phyloP scores from a whole-genome alignment of 2,797 vertebrate genomes.

The Diplodus puntazzo region DNA sequence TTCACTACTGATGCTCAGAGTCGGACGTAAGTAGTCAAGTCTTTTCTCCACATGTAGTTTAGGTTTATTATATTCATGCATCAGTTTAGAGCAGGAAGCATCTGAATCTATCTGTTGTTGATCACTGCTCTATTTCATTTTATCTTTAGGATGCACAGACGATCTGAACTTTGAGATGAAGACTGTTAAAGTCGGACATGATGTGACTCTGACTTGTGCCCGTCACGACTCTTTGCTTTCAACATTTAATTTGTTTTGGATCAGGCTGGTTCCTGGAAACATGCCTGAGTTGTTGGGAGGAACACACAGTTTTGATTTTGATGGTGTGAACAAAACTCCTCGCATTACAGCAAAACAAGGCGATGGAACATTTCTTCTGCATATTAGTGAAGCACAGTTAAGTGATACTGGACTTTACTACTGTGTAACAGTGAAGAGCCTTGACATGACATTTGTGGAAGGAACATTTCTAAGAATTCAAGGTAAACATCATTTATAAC shows the following conservation, averaged over 20 bases:
- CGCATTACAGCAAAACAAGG: neutral
- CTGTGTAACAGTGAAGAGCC: neutral
- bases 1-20: conserved; percentile 20
- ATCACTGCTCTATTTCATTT: neutral
- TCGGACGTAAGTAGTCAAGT: conserved; percentile 27
- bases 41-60: neutral
- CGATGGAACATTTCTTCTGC: neutral
- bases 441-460: neutral
- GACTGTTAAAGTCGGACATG: neutral
- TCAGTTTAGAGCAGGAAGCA: accelerated
- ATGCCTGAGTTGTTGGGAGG: conserved; percentile 5
- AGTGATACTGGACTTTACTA: conserved; percentile 58
- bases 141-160: conserved; percentile 37
- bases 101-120: neutral
- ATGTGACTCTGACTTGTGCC: neutral
- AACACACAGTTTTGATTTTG: neutral
- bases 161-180: neutral
- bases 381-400: neutral
- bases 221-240: accelerated
- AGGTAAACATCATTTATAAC: conserved; percentile 37
- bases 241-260: conserved; percentile 34
- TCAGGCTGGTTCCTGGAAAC: conserved; percentile 29
- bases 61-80: neutral
- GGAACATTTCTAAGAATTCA: conserved; percentile 26
- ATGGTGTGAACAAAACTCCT: accelerated